Evolutionary conservation across 2,888 invertebrate genomes (phyloP).

Genomic region (Melinopterus prodromus): DNA sequence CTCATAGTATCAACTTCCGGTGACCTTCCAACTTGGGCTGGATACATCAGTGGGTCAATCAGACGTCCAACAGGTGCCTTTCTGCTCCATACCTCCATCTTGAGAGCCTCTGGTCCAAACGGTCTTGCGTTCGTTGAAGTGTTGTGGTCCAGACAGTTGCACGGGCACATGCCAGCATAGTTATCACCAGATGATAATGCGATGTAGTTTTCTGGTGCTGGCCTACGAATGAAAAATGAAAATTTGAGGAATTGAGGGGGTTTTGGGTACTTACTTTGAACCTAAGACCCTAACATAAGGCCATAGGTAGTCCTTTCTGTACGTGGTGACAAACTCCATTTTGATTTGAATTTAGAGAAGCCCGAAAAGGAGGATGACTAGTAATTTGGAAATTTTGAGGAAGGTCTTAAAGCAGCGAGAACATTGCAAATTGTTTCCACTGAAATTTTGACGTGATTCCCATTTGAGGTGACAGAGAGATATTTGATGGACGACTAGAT

Average conservation of each 20-base stretch:
- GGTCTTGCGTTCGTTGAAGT: constrained; percentile 54
- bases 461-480: background rate
- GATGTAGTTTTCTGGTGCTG: constrained; percentile 61
- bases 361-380: background rate
- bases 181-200: constrained; percentile 60
- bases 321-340: constrained; percentile 71
- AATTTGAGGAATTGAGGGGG: background rate
- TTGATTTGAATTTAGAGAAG: constrained; percentile 19
- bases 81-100: constrained; percentile 59
- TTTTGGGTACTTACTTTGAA: constrained; percentile 49
- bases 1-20: constrained; percentile 66
- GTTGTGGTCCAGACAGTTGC: constrained; percentile 45
- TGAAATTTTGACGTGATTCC: constrained; percentile 12
- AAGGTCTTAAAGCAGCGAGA: constrained; percentile 11
- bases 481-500: background rate
- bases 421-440: constrained; percentile 17
- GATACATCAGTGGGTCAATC: constrained; percentile 69
- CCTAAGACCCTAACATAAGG: constrained; percentile 61
- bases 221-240: constrained; percentile 55
- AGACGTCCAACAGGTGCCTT: constrained; percentile 68
- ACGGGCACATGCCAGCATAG: constrained; percentile 51
- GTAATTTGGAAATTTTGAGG: background rate
- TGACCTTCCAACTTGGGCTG: constrained; percentile 65
- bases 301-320: constrained; percentile 72
- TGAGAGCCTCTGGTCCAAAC: constrained; percentile 50